Evolutionary conservation across 1,140 invertebrate species (phyloP).

Genomic region (Drosophila nigrodunni): DNA sequence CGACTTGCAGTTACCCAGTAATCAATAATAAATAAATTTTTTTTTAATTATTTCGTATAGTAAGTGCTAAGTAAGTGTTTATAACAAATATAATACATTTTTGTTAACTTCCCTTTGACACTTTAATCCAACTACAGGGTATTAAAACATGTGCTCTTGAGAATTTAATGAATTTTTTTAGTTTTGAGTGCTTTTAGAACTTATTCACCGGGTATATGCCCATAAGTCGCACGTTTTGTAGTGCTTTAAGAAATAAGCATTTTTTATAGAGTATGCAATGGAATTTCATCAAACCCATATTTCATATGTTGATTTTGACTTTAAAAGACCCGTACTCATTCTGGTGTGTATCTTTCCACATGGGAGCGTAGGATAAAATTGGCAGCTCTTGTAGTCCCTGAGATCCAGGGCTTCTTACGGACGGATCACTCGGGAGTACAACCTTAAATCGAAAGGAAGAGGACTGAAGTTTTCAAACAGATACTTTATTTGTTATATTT

Average conservation of each 20-base stretch:
- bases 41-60: no score
- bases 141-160: slow-evolving; percentile 15
- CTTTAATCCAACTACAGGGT: not conserved
- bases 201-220: not conserved
- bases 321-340: no score
- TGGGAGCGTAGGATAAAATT: no score
- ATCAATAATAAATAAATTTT: no score
- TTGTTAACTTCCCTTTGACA: not conserved
- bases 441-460: not conserved
- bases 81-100: not conserved
- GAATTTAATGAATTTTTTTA: slow-evolving; percentile 5
- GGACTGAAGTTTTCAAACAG: slow-evolving; percentile 12
- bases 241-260: not conserved
- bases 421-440: no score
- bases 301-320: slow-evolving; percentile 30
- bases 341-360: no score
- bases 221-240: not conserved
- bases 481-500: not conserved
- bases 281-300: slow-evolving; percentile 1
- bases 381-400: no score
- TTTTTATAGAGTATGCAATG: slow-evolving; percentile 26
- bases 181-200: not conserved
- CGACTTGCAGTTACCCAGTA: no score
- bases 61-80: no score
- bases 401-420: no score